Evolutionary conservation across 37 sponge, comb jelly and placozoan species (phyloP).

Genomic region (Hexactinellida sp.): DNA sequence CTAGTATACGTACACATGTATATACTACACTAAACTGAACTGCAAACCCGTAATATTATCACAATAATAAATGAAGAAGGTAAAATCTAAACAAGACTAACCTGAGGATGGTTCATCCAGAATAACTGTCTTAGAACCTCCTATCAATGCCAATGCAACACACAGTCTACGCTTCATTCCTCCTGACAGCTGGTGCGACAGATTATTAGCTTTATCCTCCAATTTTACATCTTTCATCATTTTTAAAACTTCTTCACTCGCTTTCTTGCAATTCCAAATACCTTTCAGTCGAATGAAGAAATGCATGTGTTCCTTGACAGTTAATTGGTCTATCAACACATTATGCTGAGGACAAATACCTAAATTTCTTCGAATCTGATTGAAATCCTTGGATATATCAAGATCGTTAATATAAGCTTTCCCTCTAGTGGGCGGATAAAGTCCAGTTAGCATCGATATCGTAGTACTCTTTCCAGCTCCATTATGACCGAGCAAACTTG

Average conservation of each 20-base stretch:
- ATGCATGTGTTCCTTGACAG: conserved; percentile 18
- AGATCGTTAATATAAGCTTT: neutral
- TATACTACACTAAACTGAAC: too few species aligned
- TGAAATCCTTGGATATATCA: neutral
- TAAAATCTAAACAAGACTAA: too few species aligned
- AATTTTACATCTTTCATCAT: neutral
- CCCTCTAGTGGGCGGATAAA: conserved; percentile 11
- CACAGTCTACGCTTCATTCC: conserved; percentile 27
- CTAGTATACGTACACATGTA: too few species aligned
- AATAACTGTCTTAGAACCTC: conserved; percentile 23
- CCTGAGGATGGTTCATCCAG: conserved; percentile 28
- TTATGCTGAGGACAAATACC: conserved; percentile 31
- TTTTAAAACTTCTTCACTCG: neutral
- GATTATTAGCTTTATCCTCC: neutral
- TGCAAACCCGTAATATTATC: too few species aligned
- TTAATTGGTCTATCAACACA: conserved; percentile 12
- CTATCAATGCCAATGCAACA: conserved; percentile 24
- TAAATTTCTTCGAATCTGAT: neutral
- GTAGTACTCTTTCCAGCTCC: conserved; percentile 26
- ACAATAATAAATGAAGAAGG: too few species aligned
- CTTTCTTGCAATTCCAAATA: neutral
- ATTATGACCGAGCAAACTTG: conserved; percentile 24
- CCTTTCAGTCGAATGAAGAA: conserved; percentile 18
- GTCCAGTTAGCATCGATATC: conserved; percentile 19
- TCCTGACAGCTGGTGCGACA: conserved; percentile 21